Percentiles rank a stretch among this genome's conserved stretches.
These are phyloP conservation scores for Leptinotarsa texana DNA, from an alignment of 1,140 invertebrate genomes.

Conservation along the genomic window DNA sequence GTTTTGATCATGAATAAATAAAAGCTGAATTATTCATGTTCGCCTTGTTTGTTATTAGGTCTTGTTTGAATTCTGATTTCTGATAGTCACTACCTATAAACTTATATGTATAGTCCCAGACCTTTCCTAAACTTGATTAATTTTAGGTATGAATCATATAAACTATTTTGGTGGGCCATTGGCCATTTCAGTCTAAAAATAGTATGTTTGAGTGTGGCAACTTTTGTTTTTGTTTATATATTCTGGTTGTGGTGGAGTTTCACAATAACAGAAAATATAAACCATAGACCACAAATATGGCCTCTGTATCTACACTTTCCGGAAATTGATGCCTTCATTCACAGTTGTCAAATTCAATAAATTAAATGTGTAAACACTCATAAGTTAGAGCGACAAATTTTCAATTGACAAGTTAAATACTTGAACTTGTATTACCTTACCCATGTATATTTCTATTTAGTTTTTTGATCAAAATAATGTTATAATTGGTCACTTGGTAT, in stretches of 20 bases:
- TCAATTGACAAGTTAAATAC: too few species aligned
- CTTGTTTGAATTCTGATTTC: background rate
- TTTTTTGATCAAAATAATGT: too few species aligned
- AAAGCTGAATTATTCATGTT: background rate
- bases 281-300: too few species aligned
- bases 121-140: conserved; percentile 7
- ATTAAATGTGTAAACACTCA: too few species aligned
- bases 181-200: conserved; percentile 13
- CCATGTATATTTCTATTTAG: too few species aligned
- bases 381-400: too few species aligned
- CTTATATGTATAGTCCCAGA: conserved; percentile 3
- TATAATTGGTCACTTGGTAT: too few species aligned
- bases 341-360: too few species aligned
- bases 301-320: too few species aligned
- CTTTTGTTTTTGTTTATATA: conserved; percentile 13
- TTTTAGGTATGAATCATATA: conserved; percentile 20
- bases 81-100: too few species aligned
- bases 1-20: background rate
- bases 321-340: too few species aligned
- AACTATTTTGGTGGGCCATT: conserved; percentile 16
- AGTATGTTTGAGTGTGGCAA: conserved; percentile 5
- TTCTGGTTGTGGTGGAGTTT: background rate
- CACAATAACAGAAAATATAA: background rate
- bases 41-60: background rate
- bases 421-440: too few species aligned